Evolutionary conservation across 2,113 vertebrate genomes (phyloP).

Genomic region (pig (Sus scrofa)): DNA sequence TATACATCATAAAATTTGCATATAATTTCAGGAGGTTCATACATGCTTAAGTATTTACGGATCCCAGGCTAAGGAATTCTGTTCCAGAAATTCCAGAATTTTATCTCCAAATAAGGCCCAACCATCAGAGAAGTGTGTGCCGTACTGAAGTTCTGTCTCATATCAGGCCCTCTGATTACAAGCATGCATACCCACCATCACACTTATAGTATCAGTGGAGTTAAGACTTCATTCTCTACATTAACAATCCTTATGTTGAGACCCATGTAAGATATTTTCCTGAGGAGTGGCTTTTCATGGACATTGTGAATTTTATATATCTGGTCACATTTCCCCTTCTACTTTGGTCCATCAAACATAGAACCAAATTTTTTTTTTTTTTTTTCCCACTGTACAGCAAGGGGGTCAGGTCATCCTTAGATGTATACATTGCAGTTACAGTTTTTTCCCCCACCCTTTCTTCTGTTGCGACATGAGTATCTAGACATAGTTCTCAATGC

Average conservation of each 20-base stretch:
- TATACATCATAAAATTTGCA: background rate
- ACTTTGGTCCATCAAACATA: background rate
- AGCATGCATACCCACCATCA: too few relatives aligned
- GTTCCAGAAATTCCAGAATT: background rate
- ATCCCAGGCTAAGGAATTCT: background rate
- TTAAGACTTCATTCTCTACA: background rate
- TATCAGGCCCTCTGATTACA: background rate
- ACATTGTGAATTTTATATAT: background rate
- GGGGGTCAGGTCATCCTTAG: too few relatives aligned
- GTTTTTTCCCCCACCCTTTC: too few relatives aligned
- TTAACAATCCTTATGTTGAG: background rate
- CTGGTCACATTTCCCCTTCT: background rate
- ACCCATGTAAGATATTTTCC: background rate
- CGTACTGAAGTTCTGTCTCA: background rate
- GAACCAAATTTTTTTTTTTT: conserved; percentile 36
- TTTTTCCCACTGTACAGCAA: too few relatives aligned
- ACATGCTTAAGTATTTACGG: background rate
- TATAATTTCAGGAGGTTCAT: background rate
- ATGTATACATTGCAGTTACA: too few relatives aligned
- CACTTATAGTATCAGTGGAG: background rate
- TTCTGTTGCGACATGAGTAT: too few relatives aligned
- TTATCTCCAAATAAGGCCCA: background rate
- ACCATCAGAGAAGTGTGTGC: background rate
- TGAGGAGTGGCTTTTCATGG: background rate
- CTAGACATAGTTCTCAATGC: too few relatives aligned